Conservation (phyloP, 2,888 invertebrate species). For the Junonia oenone region DNA sequence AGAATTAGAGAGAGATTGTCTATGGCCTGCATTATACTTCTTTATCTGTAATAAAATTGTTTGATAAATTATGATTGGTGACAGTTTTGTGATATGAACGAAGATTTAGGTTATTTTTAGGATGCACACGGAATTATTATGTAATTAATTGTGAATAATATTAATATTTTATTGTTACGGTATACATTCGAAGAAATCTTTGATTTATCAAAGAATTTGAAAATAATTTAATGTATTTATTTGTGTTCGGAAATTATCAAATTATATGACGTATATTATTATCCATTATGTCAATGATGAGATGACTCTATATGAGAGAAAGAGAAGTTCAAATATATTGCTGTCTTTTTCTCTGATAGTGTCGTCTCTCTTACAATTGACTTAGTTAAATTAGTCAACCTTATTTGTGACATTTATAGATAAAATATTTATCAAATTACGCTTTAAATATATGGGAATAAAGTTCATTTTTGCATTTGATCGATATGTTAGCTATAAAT, state of each 20-base stretch:
- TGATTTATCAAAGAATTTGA: not conserved
- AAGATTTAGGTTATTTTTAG: not conserved
- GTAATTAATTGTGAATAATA: conserved; percentile 3
- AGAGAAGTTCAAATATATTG: not conserved
- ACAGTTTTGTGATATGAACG: conserved; percentile 16
- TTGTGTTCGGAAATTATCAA: not conserved
- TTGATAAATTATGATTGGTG: conserved; percentile 6
- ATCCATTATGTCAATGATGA: conserved; percentile 1
- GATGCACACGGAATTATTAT: not conserved
- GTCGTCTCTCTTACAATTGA: conserved; percentile 7
- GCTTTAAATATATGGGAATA: not conserved
- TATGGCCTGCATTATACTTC: not conserved
- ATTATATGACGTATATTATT: not conserved
- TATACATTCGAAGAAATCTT: not conserved
- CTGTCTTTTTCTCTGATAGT: not conserved
- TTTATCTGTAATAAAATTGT: not conserved
- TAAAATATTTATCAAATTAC: conserved; percentile 17
- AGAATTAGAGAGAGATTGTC: not conserved
- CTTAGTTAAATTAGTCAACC: not conserved
- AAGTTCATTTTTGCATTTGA: conserved; percentile 10
- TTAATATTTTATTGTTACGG: conserved; percentile 8
- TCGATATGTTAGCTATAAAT: conserved; percentile 17
- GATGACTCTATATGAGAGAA: conserved; percentile 7
- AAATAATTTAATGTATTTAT: not conserved
- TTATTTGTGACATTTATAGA: conserved; percentile 16